phyloP scores from a whole-genome alignment of 1,140 invertebrate genomes.

The Scaptomyza hsui region DNA sequence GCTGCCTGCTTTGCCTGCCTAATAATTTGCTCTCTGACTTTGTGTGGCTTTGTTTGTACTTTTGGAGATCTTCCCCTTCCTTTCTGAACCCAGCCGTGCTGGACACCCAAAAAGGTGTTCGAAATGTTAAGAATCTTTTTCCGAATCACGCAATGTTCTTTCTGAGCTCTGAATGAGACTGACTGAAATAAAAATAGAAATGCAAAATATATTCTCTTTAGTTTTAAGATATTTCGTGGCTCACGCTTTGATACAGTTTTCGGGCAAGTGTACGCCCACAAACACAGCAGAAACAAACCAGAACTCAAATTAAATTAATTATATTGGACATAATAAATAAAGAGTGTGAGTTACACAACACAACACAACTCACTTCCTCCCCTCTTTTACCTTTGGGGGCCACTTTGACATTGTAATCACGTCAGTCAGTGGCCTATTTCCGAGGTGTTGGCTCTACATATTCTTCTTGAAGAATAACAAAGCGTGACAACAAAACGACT shows the following conservation, averaged over 20 bases:
- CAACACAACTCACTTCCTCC: conserved; percentile 43
- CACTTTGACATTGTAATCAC: conserved; percentile 74
- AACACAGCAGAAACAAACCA: conserved; percentile 17
- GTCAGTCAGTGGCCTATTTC: conserved; percentile 64
- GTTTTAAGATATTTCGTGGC: conserved; percentile 53
- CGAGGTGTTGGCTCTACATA: conserved; percentile 30
- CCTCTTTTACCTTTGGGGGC: conserved; percentile 8
- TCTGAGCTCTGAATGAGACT: conserved; percentile 29
- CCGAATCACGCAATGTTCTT: conserved; percentile 69
- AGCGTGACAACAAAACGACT: conserved; percentile 39
- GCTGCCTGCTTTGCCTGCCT: conserved; percentile 55
- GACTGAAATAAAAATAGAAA: conserved; percentile 72
- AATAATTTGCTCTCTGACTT: conserved; percentile 76
- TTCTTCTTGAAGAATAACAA: conserved; percentile 8
- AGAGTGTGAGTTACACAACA: conserved; percentile 49
- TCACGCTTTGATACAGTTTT: conserved; percentile 69
- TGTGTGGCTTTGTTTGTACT: conserved; percentile 76
- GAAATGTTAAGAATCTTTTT: conserved; percentile 73
- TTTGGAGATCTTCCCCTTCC: conserved; percentile 41
- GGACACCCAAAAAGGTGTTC: conserved; percentile 77
- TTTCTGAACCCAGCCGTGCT: conserved; percentile 12
- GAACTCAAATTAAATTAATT: conserved; percentile 71
- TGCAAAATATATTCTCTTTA: conserved; percentile 41
- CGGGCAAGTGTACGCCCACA: conserved; percentile 48
- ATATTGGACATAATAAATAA: conserved; percentile 73